Evolutionary conservation across 2,113 vertebrate species (phyloP), one percentile per base, ranked within the genome.

Genomic region (Leucopsar rothschildi): DNA sequence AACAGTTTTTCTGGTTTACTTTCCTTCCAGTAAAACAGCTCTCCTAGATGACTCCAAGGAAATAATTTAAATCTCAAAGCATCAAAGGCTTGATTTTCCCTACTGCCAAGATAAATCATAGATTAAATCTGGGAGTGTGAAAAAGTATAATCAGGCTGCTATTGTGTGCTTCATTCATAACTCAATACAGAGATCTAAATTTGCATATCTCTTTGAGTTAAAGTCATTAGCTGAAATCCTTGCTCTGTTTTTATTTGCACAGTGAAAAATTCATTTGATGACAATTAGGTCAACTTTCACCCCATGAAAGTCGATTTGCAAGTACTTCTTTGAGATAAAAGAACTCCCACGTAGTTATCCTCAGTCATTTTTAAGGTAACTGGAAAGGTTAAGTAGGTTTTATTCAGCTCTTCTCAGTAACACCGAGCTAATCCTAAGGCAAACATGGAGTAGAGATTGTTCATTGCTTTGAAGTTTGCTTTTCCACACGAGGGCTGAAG

Each of bases 41-140:
- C 39, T 81, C 47, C 49, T 83, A 73, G 60, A 83, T 75, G 35
- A 83, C 57, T 88, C 89, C 78, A 89, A 86, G 84, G 87, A 96
- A 93, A 90, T 73, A 55, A 96, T 93, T 93, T 92, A 93, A 97
- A 95, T 93, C 68, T 91, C 91, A 97, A 95, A 95, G 85, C 87
- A 91, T 87, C 95, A 93, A 88, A 94, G 87, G 63, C 35, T 88
- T 86, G 44, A 52, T 83, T 88, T 93, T 44, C 59, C 25, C 85
- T 81, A 15, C 35, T 68, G 82, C 73, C 66, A 88, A 70, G 85
- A 94, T 90, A 88, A 96, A 93, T 92, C 63, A 88, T 0, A 94
- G 93, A 95, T 96, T 95, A 88, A 86, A 96, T 94, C 85, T 96
- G 50, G 59, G 60, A 86, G 85, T 70, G 88, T 90, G 71, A 87